phyloP scores from a whole-genome alignment of 2,888 invertebrate species.

The Pemphredon lugubris region DNA sequence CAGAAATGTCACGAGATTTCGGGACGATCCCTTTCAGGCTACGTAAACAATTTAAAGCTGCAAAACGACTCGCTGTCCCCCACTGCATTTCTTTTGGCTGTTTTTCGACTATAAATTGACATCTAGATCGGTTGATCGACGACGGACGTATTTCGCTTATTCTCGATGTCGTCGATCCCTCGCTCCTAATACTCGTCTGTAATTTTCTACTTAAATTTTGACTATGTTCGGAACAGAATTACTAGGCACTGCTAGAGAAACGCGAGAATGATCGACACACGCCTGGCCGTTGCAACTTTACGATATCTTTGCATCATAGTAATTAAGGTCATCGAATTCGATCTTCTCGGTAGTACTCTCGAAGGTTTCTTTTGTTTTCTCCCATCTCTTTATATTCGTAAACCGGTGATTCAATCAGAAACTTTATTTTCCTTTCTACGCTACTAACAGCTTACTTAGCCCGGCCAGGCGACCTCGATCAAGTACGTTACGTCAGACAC shows the following conservation, averaged over 20 bases:
- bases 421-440: conserved; percentile 21
- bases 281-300: too few species aligned
- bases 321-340: not conserved
- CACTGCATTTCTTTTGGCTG: conserved; percentile 51
- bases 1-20: conserved; percentile 46
- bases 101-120: conserved; percentile 58
- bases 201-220: conserved; percentile 43
- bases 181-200: conserved; percentile 12
- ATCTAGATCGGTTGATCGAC: conserved; percentile 38
- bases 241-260: conserved; percentile 6
- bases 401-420: conserved; percentile 10
- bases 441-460: not conserved
- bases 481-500: conserved; percentile 39
- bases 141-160: conserved; percentile 9
- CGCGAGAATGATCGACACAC: conserved; percentile 21
- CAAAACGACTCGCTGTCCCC: conserved; percentile 51
- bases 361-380: conserved; percentile 2
- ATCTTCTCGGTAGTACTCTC: not conserved
- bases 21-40: conserved; percentile 55
- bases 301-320: too few species aligned
- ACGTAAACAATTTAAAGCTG: conserved; percentile 64
- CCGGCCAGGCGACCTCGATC: conserved; percentile 43
- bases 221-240: conserved; percentile 50
- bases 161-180: conserved; percentile 9
- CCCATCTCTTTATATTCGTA: not conserved